Base-by-base conservation (phyloP, 2,113 vertebrate species). In the Chionodraco myersi region DNA sequence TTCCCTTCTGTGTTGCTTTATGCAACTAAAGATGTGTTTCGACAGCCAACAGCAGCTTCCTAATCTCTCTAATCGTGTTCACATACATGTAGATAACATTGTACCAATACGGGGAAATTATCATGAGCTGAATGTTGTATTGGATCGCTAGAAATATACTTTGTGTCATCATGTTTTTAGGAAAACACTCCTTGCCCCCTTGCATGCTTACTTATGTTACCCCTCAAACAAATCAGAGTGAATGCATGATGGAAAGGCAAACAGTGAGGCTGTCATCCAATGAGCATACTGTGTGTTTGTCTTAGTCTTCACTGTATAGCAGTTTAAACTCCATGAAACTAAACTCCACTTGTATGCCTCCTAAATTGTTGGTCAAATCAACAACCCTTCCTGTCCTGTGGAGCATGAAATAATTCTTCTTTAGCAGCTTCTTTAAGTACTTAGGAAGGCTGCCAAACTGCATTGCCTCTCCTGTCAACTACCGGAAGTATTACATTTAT, bases 371-470 rank as follows among this genome's bases (percentile, higher is more conserved):
- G 61, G 34, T 64, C 61, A 71, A 60, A 66, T 53, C 21, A 51
- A 66, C 64, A 70, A 75, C 64, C 71, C 66, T 79, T 82, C 65
- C 77, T 79, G 81, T 79, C 61, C 44, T 69, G 62, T 34, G 26
- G 26, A 85, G 84, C 70, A 80, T 61, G 56, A 72, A 87, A 86
- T 86, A 59, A 77, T 85, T 80, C 73, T 51, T 77, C 47, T 73
- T 69, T 79, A 75, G 47, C 71, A 49, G 62, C 85, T 88, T 78
- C 82, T 89, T 84, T 64, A 82, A 80, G 78, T 58, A 36, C 59
- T 41, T 61, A n/a, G 77, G 74, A 76, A 62, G 1, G 4, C 51
- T 80, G 80, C 86, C 83, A 85, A 76, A 74, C 78, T 80, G 18
- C 72, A 67, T 62, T 51, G 53, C 66, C 49, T 77, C 49, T 72